Percentiles rank a stretch among this genome's conserved stretches.
phyloP scores from a whole-genome alignment of 2,113 vertebrate genomes.

The Nettapus auritus region DNA sequence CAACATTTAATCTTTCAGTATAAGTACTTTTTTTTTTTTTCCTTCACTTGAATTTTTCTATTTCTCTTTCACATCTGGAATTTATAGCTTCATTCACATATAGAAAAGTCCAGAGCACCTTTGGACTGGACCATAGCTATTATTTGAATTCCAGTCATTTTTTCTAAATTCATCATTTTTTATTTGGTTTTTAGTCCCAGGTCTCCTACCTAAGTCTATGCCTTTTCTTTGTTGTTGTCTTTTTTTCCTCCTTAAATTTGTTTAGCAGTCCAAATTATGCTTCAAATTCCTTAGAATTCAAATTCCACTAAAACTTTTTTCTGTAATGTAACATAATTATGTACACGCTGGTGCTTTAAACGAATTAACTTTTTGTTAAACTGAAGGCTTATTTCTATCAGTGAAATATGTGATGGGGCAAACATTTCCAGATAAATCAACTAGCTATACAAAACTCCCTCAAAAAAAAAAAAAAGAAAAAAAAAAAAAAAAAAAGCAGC shows the following conservation, averaged over 20 bases:
- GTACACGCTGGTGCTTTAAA: not conserved
- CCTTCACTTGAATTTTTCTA: not conserved
- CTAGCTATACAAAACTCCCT: not conserved
- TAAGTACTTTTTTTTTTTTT: not conserved
- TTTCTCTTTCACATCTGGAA: not conserved
- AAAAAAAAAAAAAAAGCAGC: not conserved
- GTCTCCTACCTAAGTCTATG: not conserved
- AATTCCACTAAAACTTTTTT: not conserved
- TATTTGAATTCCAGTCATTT: not conserved
- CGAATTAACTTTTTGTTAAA: not conserved
- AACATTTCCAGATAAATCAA: not conserved
- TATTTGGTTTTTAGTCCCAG: not conserved
- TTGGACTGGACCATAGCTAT: not conserved
- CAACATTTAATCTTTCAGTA: not conserved
- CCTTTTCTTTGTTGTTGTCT: not conserved
- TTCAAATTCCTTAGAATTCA: not conserved
- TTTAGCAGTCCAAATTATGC: not conserved
- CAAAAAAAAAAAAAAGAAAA: not conserved
- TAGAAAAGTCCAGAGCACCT: not conserved
- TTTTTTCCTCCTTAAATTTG: not conserved
- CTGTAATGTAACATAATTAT: not conserved
- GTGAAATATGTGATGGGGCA: not conserved
- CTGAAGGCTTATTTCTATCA: not conserved
- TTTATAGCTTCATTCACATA: not conserved
- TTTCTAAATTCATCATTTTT: not conserved